These are phyloP conservation scores for Calephelis nemesis DNA, from an alignment of 1,140 invertebrate genomes.

Conservation along the genomic window DNA sequence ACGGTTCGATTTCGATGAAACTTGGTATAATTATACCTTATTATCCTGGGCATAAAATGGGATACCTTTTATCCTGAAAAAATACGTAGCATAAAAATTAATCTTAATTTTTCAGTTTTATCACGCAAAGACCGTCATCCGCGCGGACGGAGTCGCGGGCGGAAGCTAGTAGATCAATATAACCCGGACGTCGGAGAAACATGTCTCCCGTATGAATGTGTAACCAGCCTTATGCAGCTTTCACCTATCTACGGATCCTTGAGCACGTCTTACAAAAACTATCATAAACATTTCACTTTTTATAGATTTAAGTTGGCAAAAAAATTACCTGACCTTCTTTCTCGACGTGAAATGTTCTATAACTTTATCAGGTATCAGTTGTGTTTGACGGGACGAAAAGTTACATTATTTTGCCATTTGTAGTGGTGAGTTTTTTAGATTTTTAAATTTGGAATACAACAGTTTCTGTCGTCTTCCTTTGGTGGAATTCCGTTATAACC, in stretches of 20 bases:
- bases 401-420: constrained; percentile 12
- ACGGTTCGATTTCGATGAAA: too few relatives aligned
- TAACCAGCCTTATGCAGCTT: constrained; percentile 23
- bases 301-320: constrained; percentile 21
- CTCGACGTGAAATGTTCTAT: background rate
- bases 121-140: too few relatives aligned
- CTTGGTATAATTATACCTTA: too few relatives aligned
- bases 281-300: constrained; percentile 21
- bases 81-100: too few relatives aligned
- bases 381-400: constrained; percentile 16
- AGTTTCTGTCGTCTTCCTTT: background rate
- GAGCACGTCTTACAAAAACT: constrained; percentile 26
- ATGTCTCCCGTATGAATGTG: too few relatives aligned
- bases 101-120: too few relatives aligned
- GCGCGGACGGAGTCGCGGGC: too few relatives aligned
- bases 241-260: constrained; percentile 41
- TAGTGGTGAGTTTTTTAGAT: background rate
- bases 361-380: background rate
- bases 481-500: background rate
- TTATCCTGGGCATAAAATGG: too few relatives aligned
- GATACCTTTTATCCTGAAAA: too few relatives aligned
- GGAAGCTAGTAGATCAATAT: too few relatives aligned
- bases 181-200: too few relatives aligned
- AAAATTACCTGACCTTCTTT: constrained; percentile 1
- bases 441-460: background rate